Base-by-base conservation (phyloP, 1,140 invertebrate genomes). In the Sminthurides bifidus region DNA sequence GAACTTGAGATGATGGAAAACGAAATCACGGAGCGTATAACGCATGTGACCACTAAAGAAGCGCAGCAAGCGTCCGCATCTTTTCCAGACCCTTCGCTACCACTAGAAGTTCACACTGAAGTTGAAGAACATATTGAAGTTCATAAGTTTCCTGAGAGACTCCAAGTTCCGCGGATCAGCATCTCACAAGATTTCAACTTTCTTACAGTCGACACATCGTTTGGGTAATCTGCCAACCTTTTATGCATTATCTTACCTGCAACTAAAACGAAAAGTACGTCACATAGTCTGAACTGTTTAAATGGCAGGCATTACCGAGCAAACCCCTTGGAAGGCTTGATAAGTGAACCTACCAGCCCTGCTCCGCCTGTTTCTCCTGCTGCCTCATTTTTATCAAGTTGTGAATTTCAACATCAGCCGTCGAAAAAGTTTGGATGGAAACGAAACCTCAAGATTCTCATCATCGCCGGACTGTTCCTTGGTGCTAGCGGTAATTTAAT, bases 391-490 rank as follows among this genome's bases (percentile, higher is more conserved):
- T 41, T 30, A n/a, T 37, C 48, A 8, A 54, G 41, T 15, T 59
- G 54, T 44, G 57, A 59, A 43, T 54, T 59, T 38, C 30, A 59
- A 10, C 45, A 54, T 37, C 57, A 54, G 3, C 54, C 48, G 17
- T 45, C 49, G 3, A 35, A 56, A 6, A 52, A 45, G 14, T 61
- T 61, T 43, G 52, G 50, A n/a, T 58, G 54, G 55, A 37, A 40
- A 49, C 30, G 61, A 49, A 53, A 19, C 14, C 6, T 63, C 8
- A 63, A 63, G 37, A 54, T 63, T 14, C 24, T 14, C 14, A 26
- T 63, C 21, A 14, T 63, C 19, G 43, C 54, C 2, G 14, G 33
- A 10, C 54, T 63, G 2, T 60, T 54, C 33, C 17, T 60, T 5
- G 40, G 17, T 2, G 26, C 54, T 46, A 49, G 43, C 1, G 58